A percentile compares a stretch with the other conserved stretches of the same genome.
These are phyloP conservation scores for Corvus cornix DNA, from an alignment of 2,113 vertebrate species.

Conservation along the genomic window DNA sequence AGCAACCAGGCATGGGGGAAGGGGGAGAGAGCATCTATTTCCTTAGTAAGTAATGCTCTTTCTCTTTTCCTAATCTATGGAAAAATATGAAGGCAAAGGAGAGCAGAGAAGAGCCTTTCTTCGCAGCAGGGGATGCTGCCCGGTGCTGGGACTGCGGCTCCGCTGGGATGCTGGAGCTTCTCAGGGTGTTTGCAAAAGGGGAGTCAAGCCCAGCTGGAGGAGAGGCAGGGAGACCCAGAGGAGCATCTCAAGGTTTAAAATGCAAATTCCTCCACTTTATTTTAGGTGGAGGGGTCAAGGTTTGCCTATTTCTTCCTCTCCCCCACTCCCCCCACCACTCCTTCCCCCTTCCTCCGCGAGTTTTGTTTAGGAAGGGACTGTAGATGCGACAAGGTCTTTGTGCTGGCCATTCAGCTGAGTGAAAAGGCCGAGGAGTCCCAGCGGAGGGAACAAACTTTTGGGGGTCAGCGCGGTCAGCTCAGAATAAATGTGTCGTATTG, in stretches of 20 bases:
- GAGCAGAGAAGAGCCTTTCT: slow-evolving; percentile 53
- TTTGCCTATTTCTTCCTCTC: slow-evolving; percentile 71
- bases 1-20: not conserved
- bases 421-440: slow-evolving; percentile 86
- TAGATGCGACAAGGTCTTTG: slow-evolving; percentile 81
- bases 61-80: slow-evolving; percentile 48
- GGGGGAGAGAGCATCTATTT: slow-evolving; percentile 24
- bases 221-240: slow-evolving; percentile 6
- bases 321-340: not conserved
- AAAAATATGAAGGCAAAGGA: slow-evolving; percentile 42
- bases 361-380: slow-evolving; percentile 68
- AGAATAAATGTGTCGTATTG: slow-evolving; percentile 94
- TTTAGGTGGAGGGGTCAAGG: slow-evolving; percentile 75
- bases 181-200: slow-evolving; percentile 67
- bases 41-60: not conserved
- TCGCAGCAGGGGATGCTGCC: slow-evolving; percentile 67
- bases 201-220: not conserved
- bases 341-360: slow-evolving; percentile 30
- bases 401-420: slow-evolving; percentile 83
- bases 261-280: slow-evolving; percentile 78
- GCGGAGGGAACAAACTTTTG: slow-evolving; percentile 89
- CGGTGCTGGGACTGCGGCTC: slow-evolving; percentile 8
- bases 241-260: slow-evolving; percentile 70
- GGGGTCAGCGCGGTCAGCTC: slow-evolving; percentile 91
- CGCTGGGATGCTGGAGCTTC: slow-evolving; percentile 43